A percentile compares a stretch with the other conserved stretches of the same genome.
phyloP scores from a whole-genome alignment of 2,797 vertebrate genomes.

The Linurgus olivaceus region DNA sequence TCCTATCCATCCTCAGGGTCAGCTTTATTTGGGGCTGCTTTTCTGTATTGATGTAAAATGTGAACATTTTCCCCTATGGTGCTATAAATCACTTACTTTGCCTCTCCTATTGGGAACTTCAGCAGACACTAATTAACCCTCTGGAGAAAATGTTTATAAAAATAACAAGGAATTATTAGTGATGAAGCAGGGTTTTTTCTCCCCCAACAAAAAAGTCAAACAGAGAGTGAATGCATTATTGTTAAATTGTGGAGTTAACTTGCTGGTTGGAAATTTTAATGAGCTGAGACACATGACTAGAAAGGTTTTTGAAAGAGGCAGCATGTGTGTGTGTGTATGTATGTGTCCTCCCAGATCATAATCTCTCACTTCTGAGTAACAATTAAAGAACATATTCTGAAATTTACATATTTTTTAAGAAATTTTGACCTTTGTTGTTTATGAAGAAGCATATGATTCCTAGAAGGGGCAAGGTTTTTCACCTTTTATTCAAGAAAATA shows the following conservation, averaged over 20 bases:
- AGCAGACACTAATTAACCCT: constrained; percentile 59
- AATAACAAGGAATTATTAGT: constrained; percentile 42
- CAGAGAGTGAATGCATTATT: background rate
- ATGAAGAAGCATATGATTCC: background rate
- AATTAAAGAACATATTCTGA: background rate
- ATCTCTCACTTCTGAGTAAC: background rate
- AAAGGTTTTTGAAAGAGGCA: background rate
- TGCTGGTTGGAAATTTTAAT: constrained; percentile 20
- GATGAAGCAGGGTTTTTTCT: background rate
- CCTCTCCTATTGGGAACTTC: constrained; percentile 19
- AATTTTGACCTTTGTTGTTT: background rate
- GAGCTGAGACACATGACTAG: background rate
- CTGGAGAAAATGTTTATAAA: constrained; percentile 56
- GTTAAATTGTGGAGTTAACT: constrained; percentile 7
- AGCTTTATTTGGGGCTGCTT: constrained; percentile 24
- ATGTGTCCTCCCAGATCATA: background rate
- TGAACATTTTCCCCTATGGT: background rate
- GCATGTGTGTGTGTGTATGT: background rate
- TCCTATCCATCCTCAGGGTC: background rate
- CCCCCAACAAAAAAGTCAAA: background rate
- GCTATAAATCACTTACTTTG: background rate
- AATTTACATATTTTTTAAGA: background rate
- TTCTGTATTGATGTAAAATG: constrained; percentile 1
- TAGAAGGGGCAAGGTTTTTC: background rate
- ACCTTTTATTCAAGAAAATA: background rate